Percentiles rank a stretch among this genome's conserved stretches.
phyloP scores from a whole-genome alignment of 30 jellyfish, hydroid and myxozoan species.

The Cassiopea xamachana region DNA sequence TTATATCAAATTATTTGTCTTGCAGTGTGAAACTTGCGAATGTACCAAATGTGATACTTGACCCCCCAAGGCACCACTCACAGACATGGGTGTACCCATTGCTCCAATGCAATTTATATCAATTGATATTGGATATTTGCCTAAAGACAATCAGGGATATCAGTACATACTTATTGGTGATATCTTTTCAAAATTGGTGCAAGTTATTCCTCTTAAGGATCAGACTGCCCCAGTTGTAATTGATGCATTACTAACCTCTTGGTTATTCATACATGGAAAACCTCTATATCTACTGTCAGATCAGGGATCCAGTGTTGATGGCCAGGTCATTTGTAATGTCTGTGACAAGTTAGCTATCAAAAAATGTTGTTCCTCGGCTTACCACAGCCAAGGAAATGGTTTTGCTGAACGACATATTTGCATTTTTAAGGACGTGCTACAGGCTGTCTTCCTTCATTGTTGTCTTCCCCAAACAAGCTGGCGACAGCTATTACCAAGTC shows the following conservation, averaged over 20 bases:
- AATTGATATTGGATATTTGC: neutral
- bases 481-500: constrained; percentile 25
- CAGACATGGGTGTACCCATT: neutral
- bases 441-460: constrained; percentile 21
- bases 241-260: neutral
- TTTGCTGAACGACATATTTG: constrained; percentile 34
- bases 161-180: constrained; percentile 32
- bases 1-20: neutral
- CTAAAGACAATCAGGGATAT: constrained; percentile 3
- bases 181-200: constrained; percentile 7
- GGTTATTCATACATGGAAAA: constrained; percentile 1
- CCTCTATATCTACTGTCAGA: constrained; percentile 12
- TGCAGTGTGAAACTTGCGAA: constrained; percentile 14
- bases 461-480: constrained; percentile 22
- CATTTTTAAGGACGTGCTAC: constrained; percentile 3
- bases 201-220: constrained; percentile 26
- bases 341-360: neutral
- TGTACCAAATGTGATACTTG: constrained; percentile 1
- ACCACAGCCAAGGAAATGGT: constrained; percentile 44
- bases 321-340: neutral
- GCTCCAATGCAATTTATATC: constrained; percentile 35
- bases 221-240: neutral
- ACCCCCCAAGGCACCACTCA: constrained; percentile 29
- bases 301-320: constrained; percentile 31
- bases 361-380: constrained; percentile 20